Conservation (phyloP, 2,797 vertebrate genomes). For the Artibeus lituratus region DNA sequence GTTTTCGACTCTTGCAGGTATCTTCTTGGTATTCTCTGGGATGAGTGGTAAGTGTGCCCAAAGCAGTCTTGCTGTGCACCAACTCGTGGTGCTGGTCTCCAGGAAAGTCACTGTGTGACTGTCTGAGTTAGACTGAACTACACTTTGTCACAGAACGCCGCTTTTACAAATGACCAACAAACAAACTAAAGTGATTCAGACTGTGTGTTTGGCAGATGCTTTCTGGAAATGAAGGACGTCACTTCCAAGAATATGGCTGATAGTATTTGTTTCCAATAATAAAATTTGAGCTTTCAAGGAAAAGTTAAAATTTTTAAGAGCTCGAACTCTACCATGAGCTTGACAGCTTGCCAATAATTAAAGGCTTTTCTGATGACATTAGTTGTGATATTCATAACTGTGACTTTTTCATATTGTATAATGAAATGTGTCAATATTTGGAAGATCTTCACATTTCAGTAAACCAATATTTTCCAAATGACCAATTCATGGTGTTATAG, state of each 20-base stretch:
- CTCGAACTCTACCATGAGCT: background rate
- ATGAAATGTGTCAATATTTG: background rate
- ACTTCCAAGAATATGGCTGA: background rate
- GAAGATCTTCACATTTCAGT: slow-evolving; percentile 1
- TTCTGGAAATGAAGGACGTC: background rate
- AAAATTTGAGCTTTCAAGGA: background rate
- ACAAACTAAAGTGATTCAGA: background rate
- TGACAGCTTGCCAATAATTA: background rate
- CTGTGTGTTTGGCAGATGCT: background rate
- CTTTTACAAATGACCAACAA: background rate
- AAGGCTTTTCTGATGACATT: background rate
- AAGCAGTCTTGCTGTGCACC: background rate
- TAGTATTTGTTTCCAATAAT: background rate
- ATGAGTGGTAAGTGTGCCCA: background rate
- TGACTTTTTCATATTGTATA: background rate
- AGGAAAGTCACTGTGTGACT: background rate
- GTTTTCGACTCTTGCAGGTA: background rate
- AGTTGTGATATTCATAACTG: background rate
- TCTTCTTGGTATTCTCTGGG: background rate
- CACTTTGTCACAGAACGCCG: background rate
- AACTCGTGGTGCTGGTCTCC: background rate
- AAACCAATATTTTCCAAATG: slow-evolving; percentile 16
- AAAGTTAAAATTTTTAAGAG: background rate
- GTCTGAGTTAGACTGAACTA: background rate
- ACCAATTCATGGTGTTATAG: background rate